These are phyloP conservation scores for Theonella swinhoei DNA, from an alignment of 37 sponge, comb jelly and placozoan genomes.

Conservation along the genomic window DNA sequence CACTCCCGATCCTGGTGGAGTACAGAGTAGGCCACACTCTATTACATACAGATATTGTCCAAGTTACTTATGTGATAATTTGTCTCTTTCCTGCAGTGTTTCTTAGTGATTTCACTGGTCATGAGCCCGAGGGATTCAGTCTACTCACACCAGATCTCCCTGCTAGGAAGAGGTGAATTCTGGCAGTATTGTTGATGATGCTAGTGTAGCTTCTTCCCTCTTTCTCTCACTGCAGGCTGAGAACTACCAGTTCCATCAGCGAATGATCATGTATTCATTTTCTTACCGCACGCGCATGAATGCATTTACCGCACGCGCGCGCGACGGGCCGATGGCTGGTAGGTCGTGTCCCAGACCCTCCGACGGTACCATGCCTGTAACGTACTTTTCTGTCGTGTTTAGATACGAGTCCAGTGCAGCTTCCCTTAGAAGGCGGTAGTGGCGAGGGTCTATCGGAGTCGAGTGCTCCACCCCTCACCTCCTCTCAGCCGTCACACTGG, in stretches of 20 bases:
- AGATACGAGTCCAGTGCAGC: no score
- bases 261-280: not conserved
- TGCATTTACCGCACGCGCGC: not conserved
- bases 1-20: constrained; percentile 21
- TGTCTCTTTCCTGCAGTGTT: not conserved
- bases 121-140: not conserved
- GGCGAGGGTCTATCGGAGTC: no score
- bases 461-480: no score
- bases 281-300: not conserved
- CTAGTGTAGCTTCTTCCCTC: not conserved
- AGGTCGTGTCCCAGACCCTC: not conserved
- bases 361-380: no score
- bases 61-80: not conserved
- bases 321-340: not conserved
- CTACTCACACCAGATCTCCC: not conserved
- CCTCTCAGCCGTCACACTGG: no score
- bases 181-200: not conserved
- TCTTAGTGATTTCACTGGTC: not conserved
- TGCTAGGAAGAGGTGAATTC: not conserved
- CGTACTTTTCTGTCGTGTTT: no score
- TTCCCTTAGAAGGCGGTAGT: no score
- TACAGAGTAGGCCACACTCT: not conserved
- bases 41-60: no score
- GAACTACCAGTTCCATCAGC: not conserved
- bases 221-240: not conserved